Evolutionary conservation across 2,797 vertebrate species (phyloP).

Genomic region (Acanthurus lineatus): DNA sequence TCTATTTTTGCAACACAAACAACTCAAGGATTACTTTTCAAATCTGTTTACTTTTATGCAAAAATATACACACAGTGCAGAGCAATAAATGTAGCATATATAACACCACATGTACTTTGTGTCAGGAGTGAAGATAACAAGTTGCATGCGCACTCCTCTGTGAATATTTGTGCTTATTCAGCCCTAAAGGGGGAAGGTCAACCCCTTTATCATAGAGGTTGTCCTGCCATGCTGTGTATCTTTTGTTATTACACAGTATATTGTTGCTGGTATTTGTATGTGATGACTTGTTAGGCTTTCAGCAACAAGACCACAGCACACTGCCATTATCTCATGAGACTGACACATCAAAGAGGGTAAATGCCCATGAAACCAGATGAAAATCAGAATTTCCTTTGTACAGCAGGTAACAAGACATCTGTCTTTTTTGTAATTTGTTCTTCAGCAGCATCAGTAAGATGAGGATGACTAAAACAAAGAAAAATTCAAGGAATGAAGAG

Average conservation of each 20-base stretch:
- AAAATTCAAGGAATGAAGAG: slow-evolving; percentile 5
- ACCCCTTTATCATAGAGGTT: background rate
- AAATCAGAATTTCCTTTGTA: background rate
- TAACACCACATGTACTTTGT: background rate
- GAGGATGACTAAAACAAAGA: background rate
- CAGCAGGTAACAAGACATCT: background rate
- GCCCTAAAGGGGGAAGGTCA: slow-evolving; percentile 1
- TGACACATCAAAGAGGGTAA: background rate
- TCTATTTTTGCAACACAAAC: slow-evolving; percentile 8
- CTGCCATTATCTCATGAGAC: background rate
- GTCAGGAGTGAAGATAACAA: background rate
- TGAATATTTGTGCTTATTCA: background rate
- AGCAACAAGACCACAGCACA: background rate
- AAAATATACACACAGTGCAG: background rate
- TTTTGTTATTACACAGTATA: background rate
- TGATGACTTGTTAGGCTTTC: background rate
- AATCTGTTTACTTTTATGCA: background rate
- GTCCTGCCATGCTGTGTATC: background rate
- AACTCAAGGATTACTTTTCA: background rate
- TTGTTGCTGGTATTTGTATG: background rate
- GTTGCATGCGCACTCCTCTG: background rate
- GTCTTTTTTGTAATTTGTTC: background rate
- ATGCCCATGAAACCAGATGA: slow-evolving; percentile 19
- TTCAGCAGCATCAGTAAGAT: slow-evolving; percentile 9
- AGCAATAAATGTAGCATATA: background rate